Evolutionary conservation across 2,888 invertebrate genomes (phyloP), one percentile per base, ranked within the genome.

Genomic region (Raillietiella orientalis): DNA sequence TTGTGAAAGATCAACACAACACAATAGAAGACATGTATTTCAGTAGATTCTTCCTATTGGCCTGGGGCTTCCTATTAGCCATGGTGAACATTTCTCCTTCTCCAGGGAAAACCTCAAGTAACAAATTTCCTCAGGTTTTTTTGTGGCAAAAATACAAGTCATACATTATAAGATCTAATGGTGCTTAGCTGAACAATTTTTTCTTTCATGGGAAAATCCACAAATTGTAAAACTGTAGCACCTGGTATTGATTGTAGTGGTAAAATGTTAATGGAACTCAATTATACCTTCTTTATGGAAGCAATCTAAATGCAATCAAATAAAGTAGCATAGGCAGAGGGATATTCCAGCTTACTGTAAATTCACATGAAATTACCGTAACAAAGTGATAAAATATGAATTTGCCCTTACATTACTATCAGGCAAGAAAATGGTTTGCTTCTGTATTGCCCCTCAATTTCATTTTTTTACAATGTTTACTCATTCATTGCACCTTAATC

Each of bases 51-150:
- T 3, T 54, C 33, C 84, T 54, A 38, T 79, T 77, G 1, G 82
- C 63, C 23, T 52, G 50, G 2, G 87, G 87, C 41, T 79, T 50
- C 22, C 60, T 49, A 41, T 62, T 66, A 1, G 77, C 67, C 34
- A 40, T 54, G 31, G 58, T 56, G 42, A 75, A 90, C 45, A 67
- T 49, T 0, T 61, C 56, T 38, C 63, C 59, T 14, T 53, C 55
- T 25, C 82, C 77, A 40, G 75, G 69, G 77, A 77, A 87, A 3
- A 84, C 49, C 56, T 90, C 87, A 16, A 70, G 58, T 3, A 87
- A 40, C 32, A 84, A 53, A 32, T 52, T 54, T 1, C 65, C 72
- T 35, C 63, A 59, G n/a, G 50, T 40, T n/a, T n/a, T n/a, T 21
- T 3, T 3, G 69, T 42, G 2, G 77, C 66, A 51, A 87, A 84